Evolutionary conservation across 2,113 vertebrate genomes (phyloP).

Genomic region (Regulus satrapa): DNA sequence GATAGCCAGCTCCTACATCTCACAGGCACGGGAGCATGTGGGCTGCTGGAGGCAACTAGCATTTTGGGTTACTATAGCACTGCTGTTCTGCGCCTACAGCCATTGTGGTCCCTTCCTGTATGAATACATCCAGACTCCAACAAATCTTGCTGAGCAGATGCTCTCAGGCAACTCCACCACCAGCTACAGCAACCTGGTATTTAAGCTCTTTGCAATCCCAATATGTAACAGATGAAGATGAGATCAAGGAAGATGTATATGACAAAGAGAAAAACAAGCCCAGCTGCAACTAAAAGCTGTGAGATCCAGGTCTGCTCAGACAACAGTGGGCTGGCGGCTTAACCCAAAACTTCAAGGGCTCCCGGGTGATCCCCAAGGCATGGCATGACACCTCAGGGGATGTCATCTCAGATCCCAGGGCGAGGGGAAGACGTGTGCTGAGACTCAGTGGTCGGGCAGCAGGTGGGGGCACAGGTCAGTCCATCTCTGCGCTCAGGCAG

Average conservation of each 20-base stretch:
- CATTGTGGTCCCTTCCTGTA: slow-evolving; percentile 54
- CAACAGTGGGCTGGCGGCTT: not conserved
- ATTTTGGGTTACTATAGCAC: slow-evolving; percentile 46
- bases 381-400: not conserved
- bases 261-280: slow-evolving; percentile 59
- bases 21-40: slow-evolving; percentile 26
- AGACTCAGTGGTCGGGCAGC: not conserved
- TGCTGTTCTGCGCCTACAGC: slow-evolving; percentile 49
- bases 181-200: slow-evolving; percentile 50
- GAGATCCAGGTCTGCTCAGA: not conserved
- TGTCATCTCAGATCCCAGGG: not conserved
- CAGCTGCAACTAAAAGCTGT: slow-evolving; percentile 29
- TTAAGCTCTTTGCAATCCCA: slow-evolving; percentile 42
- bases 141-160: slow-evolving; percentile 51
- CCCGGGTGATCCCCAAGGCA: rapidly evolving
- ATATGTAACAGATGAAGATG: slow-evolving; percentile 50
- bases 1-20: not conserved
- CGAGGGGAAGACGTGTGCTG: not conserved
- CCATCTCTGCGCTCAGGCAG: not conserved
- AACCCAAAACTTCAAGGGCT: not conserved
- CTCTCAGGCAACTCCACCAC: slow-evolving; percentile 24
- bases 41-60: slow-evolving; percentile 17
- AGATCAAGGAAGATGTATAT: slow-evolving; percentile 48
- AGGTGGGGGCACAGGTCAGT: not conserved
- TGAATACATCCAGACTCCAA: slow-evolving; percentile 47